Evolutionary conservation across 2,888 invertebrate genomes (phyloP).

Genomic region (Caenorhabditis sinica): DNA sequence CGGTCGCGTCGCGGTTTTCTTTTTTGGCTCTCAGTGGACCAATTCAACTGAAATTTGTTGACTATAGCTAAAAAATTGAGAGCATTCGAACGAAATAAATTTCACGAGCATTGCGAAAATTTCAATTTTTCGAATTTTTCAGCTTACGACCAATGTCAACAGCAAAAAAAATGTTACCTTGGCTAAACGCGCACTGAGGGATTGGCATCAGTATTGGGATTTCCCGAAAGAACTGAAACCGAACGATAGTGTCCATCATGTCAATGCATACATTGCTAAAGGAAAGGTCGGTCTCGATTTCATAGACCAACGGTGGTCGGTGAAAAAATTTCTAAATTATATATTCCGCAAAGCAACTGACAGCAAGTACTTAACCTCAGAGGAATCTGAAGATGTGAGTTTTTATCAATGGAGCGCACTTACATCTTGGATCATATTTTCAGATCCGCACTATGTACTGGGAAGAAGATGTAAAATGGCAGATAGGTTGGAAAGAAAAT

Average conservation of each 20-base stretch:
- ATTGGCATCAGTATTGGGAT: conserved; percentile 40
- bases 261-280: conserved; percentile 8
- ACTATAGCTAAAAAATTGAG: too few relatives aligned
- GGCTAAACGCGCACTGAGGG: conserved; percentile 42
- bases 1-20: conserved; percentile 8
- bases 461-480: conserved; percentile 24
- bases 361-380: conserved; percentile 39
- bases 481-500: too few relatives aligned
- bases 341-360: conserved; percentile 33
- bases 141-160: conserved; percentile 51
- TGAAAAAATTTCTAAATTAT: conserved; percentile 55
- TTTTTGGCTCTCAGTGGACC: background rate
- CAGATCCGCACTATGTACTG: conserved; percentile 48
- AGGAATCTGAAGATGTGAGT: conserved; percentile 45
- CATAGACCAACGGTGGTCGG: conserved; percentile 46
- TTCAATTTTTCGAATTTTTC: conserved; percentile 2
- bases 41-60: background rate
- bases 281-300: conserved; percentile 2
- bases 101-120: too few relatives aligned
- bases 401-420: background rate
- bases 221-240: background rate
- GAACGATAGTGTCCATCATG: conserved; percentile 26
- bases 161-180: conserved; percentile 22
- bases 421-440: background rate
- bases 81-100: too few relatives aligned